Percentiles rank a stretch among this genome's conserved stretches.
Evolutionary conservation across 2,888 invertebrate genomes (phyloP).

Genomic region (Rugalucina vietnamica): DNA sequence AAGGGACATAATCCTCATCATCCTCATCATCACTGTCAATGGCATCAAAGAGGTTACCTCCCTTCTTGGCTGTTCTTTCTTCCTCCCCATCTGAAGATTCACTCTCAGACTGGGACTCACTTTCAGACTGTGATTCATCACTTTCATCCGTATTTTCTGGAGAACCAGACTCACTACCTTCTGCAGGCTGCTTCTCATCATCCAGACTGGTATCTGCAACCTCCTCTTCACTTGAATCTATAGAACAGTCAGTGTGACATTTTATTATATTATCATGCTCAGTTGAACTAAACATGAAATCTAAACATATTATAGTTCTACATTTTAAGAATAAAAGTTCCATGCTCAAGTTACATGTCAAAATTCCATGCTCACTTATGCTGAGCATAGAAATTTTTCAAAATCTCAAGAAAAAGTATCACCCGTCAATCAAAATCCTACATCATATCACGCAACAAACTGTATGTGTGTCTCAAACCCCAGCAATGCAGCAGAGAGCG

Average conservation of each 20-base stretch:
- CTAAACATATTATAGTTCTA: too few species aligned
- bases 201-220: constrained; percentile 50
- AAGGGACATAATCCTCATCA: constrained; percentile 74
- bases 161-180: constrained; percentile 45
- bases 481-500: too few species aligned
- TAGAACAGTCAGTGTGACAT: neutral
- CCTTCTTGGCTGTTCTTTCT: neutral
- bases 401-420: too few species aligned
- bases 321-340: too few species aligned
- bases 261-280: too few species aligned
- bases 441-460: too few species aligned
- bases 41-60: constrained; percentile 50
- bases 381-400: too few species aligned
- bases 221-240: constrained; percentile 44
- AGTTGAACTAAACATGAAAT: too few species aligned
- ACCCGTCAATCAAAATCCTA: too few species aligned
- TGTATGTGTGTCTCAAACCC: too few species aligned
- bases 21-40: constrained; percentile 67
- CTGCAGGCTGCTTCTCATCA: constrained; percentile 78
- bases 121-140: constrained; percentile 41
- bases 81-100: constrained; percentile 14
- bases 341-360: too few species aligned
- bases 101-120: constrained; percentile 32
- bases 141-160: constrained; percentile 35
- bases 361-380: too few species aligned